Evolutionary conservation across 2,797 vertebrate genomes (phyloP), one percentile per base, ranked within the genome.

Genomic region (Sternarchorhynchus goeldii): DNA sequence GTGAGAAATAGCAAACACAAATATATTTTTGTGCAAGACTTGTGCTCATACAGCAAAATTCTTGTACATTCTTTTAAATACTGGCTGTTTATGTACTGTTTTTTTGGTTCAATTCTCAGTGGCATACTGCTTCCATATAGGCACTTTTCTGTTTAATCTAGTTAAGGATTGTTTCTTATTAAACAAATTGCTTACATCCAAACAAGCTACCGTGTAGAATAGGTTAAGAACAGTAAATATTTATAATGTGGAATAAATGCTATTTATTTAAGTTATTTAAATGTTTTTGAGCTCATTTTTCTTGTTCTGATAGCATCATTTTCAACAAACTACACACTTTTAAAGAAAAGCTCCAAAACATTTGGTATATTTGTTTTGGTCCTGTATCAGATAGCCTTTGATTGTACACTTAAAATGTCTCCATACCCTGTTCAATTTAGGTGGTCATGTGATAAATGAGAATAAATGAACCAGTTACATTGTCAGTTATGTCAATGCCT

Each of bases 211-310:
- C 25, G 50, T 68, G 17, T 76, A 41, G 36, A 66, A 5, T 5
- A 20, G 63, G 53, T 74, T 1, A 18, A 16, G 34, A 29, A 56
- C 56, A 58, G 6, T 20, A n/a, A 64, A 70, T 77, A 55, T 10
- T 29, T 39, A 5, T 63, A 75, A 73, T 73, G 18, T 76, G 41
- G 53, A 64, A 82, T 79, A 76, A 77, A 78, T 58, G 2, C 1
- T 34, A 75, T 69, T 59, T 59, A 4, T 63, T 39, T 32, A 63
- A 7, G 56, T 70, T 6, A 21, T 18, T 29, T 31, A 25, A 25
- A 31, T 41, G 20, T 0, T 39, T 21, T 17, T 67, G 31, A 34
- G 45, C 34, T 21, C 8, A 17, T 36, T 57, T 58, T 55, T 36
- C 4, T 41, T 66, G 6, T 8, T 66, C 0, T 25, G 12, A 10